Percentiles rank a stretch among this genome's conserved stretches.
Conservation (phyloP, 92 coral and sea anemone genomes). For the Epizoanthus rinbou region DNA sequence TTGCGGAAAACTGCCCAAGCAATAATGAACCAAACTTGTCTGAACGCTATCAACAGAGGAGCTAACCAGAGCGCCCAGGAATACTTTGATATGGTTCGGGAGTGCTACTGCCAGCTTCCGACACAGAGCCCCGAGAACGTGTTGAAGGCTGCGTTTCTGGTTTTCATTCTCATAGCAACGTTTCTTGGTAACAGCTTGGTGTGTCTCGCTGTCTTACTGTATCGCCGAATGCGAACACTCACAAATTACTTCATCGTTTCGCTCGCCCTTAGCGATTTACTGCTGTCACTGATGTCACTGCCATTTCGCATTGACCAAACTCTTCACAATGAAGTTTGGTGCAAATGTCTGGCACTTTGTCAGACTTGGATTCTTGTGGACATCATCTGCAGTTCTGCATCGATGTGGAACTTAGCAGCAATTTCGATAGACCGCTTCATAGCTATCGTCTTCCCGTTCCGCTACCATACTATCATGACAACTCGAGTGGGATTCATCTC, state of each 20-base stretch:
- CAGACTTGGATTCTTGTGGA: slow-evolving; percentile 75
- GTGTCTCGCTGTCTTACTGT: slow-evolving; percentile 68
- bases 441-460: slow-evolving; percentile 89
- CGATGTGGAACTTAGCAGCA: slow-evolving; percentile 88
- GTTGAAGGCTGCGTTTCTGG: slow-evolving; percentile 67
- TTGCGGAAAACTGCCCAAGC: neutral
- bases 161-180: slow-evolving; percentile 70
- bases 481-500: slow-evolving; percentile 49
- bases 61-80: slow-evolving; percentile 15
- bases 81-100: neutral
- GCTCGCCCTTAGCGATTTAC: slow-evolving; percentile 85
- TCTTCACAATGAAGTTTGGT: slow-evolving; percentile 75
- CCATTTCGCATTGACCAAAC: slow-evolving; percentile 84
- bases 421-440: slow-evolving; percentile 89
- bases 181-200: slow-evolving; percentile 84
- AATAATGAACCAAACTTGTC: slow-evolving; percentile 22
- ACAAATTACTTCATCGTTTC: slow-evolving; percentile 92
- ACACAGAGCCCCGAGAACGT: slow-evolving; percentile 43
- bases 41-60: neutral
- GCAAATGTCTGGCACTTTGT: slow-evolving; percentile 61
- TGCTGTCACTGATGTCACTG: slow-evolving; percentile 66
- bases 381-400: slow-evolving; percentile 77
- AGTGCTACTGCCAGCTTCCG: slow-evolving; percentile 14
- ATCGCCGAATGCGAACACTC: slow-evolving; percentile 81
- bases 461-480: slow-evolving; percentile 84